Evolutionary conservation across 2,113 vertebrate species (phyloP), one percentile per base, ranked within the genome.

Genomic region (Varanus salvator): DNA sequence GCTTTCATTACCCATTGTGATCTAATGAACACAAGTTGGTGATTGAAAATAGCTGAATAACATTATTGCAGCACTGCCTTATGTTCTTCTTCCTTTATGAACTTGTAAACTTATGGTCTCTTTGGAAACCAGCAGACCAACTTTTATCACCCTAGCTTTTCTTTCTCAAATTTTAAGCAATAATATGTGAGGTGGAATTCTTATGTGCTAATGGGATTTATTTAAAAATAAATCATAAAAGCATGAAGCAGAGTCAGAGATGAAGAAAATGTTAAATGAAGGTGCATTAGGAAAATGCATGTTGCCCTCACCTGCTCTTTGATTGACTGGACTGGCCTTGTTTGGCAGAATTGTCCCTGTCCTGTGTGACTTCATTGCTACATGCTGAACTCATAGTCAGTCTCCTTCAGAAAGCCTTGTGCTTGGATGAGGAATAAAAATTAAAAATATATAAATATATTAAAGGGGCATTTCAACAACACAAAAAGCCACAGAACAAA

Each of bases 91-190:
- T 93, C 38, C 38, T 44, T 25, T 5, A 50, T 71, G 90, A 83
- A 44, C 38, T 54, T 54, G 11, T 54, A 12, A 54, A 77, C 6
- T 31, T 89, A 27, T 84, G 87, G 2, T 68, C 29, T 78, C 92
- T 0, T 1, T 11, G 23, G 2, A 4, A 83, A 78, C 12, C 8
- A 44, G 38, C 50, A 21, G 89, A 81, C n/a, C 9, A 29, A 15
- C 8, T 0, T 48, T 31, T 5, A 31, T 19, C 0, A 0, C 1
- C 38, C 38, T 54, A 86, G 0, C 0, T 2, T 0, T 3, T 8
- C 48, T 66, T 75, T 27, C 80, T 80, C 11, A 0, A 7, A 86
- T 77, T 88, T 82, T 57, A 2, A 9, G 8, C 48, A 76, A 4
- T 29, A 44, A 60, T 38, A 2, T 19, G 38, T 0, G 75, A 0